phyloP scores from a whole-genome alignment of 2,888 invertebrate species.

The Anarsia innoxiella region DNA sequence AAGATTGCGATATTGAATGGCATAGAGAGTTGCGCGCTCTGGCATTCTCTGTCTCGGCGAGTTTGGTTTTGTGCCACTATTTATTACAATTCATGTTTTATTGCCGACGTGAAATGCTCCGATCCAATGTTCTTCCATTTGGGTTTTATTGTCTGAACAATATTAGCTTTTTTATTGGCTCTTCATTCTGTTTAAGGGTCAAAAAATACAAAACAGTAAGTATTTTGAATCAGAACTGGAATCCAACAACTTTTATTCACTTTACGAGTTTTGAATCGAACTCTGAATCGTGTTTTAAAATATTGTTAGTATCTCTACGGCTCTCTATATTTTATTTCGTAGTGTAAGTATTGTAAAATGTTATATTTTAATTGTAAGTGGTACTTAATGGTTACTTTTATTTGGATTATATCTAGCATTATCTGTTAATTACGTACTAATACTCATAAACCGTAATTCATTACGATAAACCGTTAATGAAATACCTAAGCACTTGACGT shows the following conservation, averaged over 20 bases:
- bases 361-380: no score
- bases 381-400: no score
- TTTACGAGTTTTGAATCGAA: slow-evolving; percentile 3
- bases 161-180: slow-evolving; percentile 11
- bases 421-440: no score
- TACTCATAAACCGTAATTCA: no score
- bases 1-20: slow-evolving; percentile 57
- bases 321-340: no score
- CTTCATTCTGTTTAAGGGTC: slow-evolving; percentile 11
- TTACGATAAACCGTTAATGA: no score
- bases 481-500: no score
- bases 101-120: slow-evolving; percentile 14
- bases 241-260: slow-evolving; percentile 2
- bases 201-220: slow-evolving; percentile 5
- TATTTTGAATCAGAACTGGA: slow-evolving; percentile 2
- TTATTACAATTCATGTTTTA: slow-evolving; percentile 22
- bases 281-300: no score
- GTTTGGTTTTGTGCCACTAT: slow-evolving; percentile 28
- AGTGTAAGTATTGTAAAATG: no score
- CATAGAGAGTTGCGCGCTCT: slow-evolving; percentile 39
- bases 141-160: slow-evolving; percentile 15
- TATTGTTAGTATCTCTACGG: no score
- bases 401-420: no score
- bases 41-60: slow-evolving; percentile 35
- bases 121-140: slow-evolving; percentile 11